Evolutionary conservation across 2,888 invertebrate genomes (phyloP).

Genomic region (Polydesmus complanatus): DNA sequence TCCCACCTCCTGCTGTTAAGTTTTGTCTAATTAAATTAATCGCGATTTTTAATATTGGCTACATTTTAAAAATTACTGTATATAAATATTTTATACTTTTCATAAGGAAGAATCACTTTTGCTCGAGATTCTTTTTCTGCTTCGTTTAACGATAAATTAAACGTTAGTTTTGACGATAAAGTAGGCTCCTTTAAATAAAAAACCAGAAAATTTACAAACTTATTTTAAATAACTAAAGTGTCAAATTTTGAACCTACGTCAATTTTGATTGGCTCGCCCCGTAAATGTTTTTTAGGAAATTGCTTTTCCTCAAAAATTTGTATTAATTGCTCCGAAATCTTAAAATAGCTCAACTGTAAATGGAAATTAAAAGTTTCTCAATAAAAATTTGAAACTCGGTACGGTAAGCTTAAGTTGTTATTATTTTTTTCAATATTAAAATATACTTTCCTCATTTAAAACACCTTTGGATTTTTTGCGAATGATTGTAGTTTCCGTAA

Average conservation of each 20-base stretch:
- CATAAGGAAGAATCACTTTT: conserved; percentile 9
- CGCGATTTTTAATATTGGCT: too few species aligned
- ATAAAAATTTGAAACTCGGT: background rate
- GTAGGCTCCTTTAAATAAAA: background rate
- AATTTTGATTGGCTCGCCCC: too few species aligned
- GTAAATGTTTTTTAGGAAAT: background rate
- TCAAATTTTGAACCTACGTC: too few species aligned
- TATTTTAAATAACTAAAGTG: too few species aligned
- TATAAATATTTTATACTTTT: too few species aligned
- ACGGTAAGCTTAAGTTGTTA: background rate
- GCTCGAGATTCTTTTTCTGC: conserved; percentile 10
- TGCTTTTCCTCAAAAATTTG: background rate
- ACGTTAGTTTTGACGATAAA: conserved; percentile 4
- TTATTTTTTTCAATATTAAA: background rate
- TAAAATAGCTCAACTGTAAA: too few species aligned
- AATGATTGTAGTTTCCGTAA: background rate
- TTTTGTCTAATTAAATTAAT: background rate
- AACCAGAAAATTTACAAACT: too few species aligned
- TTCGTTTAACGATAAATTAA: conserved; percentile 2
- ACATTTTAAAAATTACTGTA: too few species aligned
- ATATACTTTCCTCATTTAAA: background rate
- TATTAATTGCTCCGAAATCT: too few species aligned
- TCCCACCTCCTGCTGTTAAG: conserved; percentile 6
- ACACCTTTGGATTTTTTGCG: background rate
- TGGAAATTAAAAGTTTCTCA: too few species aligned